phyloP scores from a whole-genome alignment of 2,113 vertebrate species.

The Trematomus loennbergii region DNA sequence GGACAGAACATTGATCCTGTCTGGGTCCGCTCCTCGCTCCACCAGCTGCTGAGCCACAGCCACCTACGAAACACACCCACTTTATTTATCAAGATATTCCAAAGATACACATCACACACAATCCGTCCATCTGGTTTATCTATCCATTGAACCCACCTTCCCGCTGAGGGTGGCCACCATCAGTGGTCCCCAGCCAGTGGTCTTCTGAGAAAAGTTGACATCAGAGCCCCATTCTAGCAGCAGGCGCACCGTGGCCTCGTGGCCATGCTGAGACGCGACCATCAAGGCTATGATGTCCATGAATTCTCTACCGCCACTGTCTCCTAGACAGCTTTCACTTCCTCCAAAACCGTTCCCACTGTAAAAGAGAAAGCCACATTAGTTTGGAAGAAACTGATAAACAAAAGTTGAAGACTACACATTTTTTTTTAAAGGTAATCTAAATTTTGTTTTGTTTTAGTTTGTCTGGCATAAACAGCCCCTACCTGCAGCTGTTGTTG shows the following conservation, averaged over 20 bases:
- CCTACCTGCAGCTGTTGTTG: slow-evolving; percentile 78
- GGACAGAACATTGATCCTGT: slow-evolving; percentile 90
- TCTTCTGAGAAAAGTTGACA: slow-evolving; percentile 86
- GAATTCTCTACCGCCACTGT: slow-evolving; percentile 78
- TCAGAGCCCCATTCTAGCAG: slow-evolving; percentile 95
- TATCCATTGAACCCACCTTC: slow-evolving; percentile 68
- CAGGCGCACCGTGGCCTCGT: slow-evolving; percentile 87
- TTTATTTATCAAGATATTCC: not conserved
- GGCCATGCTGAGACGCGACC: slow-evolving; percentile 92
- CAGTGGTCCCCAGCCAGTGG: slow-evolving; percentile 92
- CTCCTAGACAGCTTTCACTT: slow-evolving; percentile 57
- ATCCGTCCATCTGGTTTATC: not conserved
- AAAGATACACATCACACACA: not conserved
- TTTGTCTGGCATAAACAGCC: not conserved
- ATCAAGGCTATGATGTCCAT: slow-evolving; percentile 91
- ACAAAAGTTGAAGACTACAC: not conserved
- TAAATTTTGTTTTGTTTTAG: not conserved
- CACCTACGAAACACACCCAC: slow-evolving; percentile 65
- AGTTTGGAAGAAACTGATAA: not conserved
- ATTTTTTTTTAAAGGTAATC: not conserved
- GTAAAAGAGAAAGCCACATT: not conserved
- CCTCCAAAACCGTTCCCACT: slow-evolving; percentile 59
- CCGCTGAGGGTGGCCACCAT: slow-evolving; percentile 92
- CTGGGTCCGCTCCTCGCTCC: slow-evolving; percentile 92
- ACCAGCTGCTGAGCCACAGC: slow-evolving; percentile 91